Base-by-base conservation (phyloP, 1,140 invertebrate genomes). In the Helicoverpa armigera region DNA sequence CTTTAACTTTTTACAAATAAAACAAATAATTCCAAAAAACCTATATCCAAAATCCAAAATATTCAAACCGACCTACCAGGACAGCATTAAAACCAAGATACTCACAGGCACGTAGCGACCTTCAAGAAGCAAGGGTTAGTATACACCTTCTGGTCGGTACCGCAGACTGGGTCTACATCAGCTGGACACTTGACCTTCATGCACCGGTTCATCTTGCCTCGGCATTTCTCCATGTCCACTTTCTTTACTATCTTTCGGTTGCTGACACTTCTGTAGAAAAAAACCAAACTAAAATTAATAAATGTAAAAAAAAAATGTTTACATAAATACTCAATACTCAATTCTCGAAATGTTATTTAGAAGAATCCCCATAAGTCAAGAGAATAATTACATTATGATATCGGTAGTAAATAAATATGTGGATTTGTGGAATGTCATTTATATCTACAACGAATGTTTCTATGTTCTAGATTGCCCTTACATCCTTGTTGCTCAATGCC, bases 131-230 rank as follows among this genome's bases (percentile, higher is more conserved):
- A 98, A 84, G 97, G 96, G 85, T 98, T 98, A 35, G 96, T 95
- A 89, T 98, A 98, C 0, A 97, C 98, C 80, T 96, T 96, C 5
- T 97, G 98, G 86, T 98, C 97, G 13, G 97, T 98, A 13, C 97
- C 98, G 89, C 98, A 98, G 53, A 98, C 96, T 9, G 97, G 97
- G 92, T 98, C 98, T 14, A 94, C 85, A 9, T 97, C 96, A 29
- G 88, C 93, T 0, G 95, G 95, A 82, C 96, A 97, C 85, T 97
- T 96, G 51, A 97, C 96, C 86, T 97, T 97, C 85, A 96, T 90
- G 89, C 98, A 98, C 85, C 97, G 97, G 73, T 95, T 96, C 83
- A 97, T 91, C 85, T 97, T 97, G 48, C 95, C 91, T 83, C 95
- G 96, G 90, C 97, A 98, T 91, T 97, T 98, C 77, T 97, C 97